These are phyloP conservation scores for Pseudorhiza aurosa DNA, from an alignment of 30 jellyfish, hydroid and myxozoan species.

Conservation along the genomic window DNA sequence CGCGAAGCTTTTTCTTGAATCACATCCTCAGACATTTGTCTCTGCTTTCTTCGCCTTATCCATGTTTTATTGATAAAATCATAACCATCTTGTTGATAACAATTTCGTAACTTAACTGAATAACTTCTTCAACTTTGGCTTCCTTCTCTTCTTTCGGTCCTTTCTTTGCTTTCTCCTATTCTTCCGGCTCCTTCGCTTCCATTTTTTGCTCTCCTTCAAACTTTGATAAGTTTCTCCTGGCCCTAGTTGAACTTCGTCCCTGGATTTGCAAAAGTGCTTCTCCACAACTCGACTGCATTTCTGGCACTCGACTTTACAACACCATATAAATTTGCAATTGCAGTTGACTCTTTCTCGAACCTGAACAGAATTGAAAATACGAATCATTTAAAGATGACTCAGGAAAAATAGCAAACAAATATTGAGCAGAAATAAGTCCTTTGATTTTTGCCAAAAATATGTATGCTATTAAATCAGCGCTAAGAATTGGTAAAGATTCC, in stretches of 20 bases:
- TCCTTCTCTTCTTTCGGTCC: constrained; percentile 54
- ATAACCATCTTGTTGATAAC: background rate
- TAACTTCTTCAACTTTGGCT: background rate
- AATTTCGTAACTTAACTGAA: background rate
- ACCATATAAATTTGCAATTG: constrained; percentile 81
- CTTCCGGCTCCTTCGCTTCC: constrained; percentile 34
- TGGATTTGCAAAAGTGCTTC: constrained; percentile 58
- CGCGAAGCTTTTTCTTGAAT: too few relatives aligned
- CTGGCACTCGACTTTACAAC: constrained; percentile 83
- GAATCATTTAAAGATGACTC: background rate
- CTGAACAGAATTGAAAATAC: constrained; percentile 15
- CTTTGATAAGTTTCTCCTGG: constrained; percentile 13
- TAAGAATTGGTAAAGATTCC: too few relatives aligned
- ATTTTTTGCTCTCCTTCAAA: constrained; percentile 15
- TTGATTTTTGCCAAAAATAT: too few relatives aligned
- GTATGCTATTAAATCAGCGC: too few relatives aligned
- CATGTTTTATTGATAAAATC: too few relatives aligned
- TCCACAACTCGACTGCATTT: constrained; percentile 64
- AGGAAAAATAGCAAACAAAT: background rate
- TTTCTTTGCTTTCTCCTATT: constrained; percentile 46
- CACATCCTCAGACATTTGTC: too few relatives aligned
- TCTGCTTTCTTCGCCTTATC: too few relatives aligned
- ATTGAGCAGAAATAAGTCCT: too few relatives aligned
- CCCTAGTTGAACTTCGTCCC: constrained; percentile 43
- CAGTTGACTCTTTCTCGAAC: constrained; percentile 74